phyloP scores from a whole-genome alignment of 2,888 invertebrate species.

The Ernsta delagoae region DNA sequence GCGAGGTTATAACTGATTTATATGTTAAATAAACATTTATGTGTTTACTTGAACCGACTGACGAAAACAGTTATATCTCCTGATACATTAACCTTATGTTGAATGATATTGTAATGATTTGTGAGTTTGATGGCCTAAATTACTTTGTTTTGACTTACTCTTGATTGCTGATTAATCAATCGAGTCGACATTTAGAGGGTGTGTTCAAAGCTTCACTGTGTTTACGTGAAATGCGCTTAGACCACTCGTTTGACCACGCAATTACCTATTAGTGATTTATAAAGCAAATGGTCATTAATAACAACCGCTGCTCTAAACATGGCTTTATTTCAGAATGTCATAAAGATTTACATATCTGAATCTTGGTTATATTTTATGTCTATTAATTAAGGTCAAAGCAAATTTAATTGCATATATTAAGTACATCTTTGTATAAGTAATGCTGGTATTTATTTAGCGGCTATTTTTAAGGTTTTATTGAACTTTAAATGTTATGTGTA shows the following conservation, averaged over 20 bases:
- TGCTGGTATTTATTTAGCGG: conserved; percentile 16
- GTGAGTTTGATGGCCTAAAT: conserved; percentile 23
- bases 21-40: background rate
- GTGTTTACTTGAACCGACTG: conserved; percentile 19
- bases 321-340: conserved; percentile 2
- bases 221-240: too few species aligned
- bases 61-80: conserved; percentile 21
- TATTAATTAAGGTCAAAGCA: conserved; percentile 2
- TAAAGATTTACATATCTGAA: background rate
- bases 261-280: background rate
- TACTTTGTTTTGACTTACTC: background rate
- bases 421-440: background rate
- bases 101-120: conserved; percentile 12
- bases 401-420: background rate
- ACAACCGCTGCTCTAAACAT: background rate
- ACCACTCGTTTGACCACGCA: background rate
- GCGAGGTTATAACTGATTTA: conserved; percentile 3
- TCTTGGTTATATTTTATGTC: background rate
- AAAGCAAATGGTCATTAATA: background rate
- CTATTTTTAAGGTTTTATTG: background rate
- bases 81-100: conserved; percentile 23
- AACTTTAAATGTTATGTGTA: conserved; percentile 7
- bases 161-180: too few species aligned
- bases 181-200: too few species aligned
- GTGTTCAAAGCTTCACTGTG: too few species aligned